Base-by-base conservation (phyloP, 2,797 vertebrate species). In the Agapornis canus region DNA sequence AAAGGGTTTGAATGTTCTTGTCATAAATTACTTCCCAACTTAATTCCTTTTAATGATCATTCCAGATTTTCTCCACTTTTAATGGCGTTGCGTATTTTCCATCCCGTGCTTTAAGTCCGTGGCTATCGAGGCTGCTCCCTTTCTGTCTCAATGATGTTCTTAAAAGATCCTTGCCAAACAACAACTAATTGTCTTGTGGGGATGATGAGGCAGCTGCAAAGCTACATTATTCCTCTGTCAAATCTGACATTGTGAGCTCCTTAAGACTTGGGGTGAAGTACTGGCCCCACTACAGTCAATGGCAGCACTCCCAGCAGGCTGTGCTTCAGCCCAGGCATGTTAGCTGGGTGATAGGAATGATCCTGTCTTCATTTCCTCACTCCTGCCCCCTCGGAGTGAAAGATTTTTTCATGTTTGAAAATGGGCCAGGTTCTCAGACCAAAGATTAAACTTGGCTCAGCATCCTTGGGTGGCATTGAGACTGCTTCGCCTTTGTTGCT, bases 61-160 rank as follows among this genome's bases (percentile, higher is more conserved):
- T 97, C 95, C 96, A 97, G 97, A 95, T 97, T 97, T 95, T 95
- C 92, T 95, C 86, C 63, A 88, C 94, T 97, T 97, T 97, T 97
- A 95, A 87, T 91, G 88, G 89, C 3, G 32, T 26, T 92, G 92
- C 89, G 85, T 89, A 8, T 95, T 97, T 97, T 85, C 96, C 32
- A 2, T 95, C 95, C 73, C 80, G 6, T 54, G 94, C 92, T 96
- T 97, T 97, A 96, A 97, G 89, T 96, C 92, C 43, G 4, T 90
- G 90, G 94, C 94, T 96, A 93, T 96, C 95, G 95, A 95, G 93
- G 94, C 92, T 92, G 96, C 92, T 68, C 87, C 92, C 86, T 93
- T 95, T 97, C 97, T 96, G 89, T 96, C 86, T 96, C 92, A 89
- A 49, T 95, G 94, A 95, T 92, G 79, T 97, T 96, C 96, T 96